Evolutionary conservation across 2,888 invertebrate genomes (phyloP).

Genomic region (Brachylomia viminalis): DNA sequence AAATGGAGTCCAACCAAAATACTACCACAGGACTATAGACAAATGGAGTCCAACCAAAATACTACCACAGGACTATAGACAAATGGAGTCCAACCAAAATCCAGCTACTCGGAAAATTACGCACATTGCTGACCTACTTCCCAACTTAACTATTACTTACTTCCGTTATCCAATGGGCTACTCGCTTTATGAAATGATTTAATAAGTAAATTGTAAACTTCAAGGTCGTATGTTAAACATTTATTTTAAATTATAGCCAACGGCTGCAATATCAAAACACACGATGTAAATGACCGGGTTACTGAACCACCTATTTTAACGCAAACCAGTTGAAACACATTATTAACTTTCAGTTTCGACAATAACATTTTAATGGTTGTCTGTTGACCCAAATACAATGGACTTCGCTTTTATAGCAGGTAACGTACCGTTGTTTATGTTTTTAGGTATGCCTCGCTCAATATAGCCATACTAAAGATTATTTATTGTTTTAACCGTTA

Average conservation of each 20-base stretch:
- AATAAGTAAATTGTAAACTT: not conserved
- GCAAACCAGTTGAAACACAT: conserved; percentile 25
- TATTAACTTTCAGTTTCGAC: conserved; percentile 56
- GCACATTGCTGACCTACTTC: no score
- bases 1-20: not conserved
- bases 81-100: not conserved
- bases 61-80: no score
- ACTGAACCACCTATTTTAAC: conserved; percentile 17
- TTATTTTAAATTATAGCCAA: conserved; percentile 18
- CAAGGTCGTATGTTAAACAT: conserved; percentile 37
- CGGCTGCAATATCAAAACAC: conserved; percentile 27
- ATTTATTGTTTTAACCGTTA: conserved; percentile 4
- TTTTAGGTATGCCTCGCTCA: conserved; percentile 32
- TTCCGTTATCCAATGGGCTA: not conserved
- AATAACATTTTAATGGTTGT: conserved; percentile 40
- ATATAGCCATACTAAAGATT: not conserved
- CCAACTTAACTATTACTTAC: not conserved
- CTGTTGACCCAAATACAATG: conserved; percentile 47
- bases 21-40: no score
- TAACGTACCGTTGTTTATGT: conserved; percentile 21
- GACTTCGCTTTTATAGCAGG: conserved; percentile 8
- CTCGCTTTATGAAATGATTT: not conserved
- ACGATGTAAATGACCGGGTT: conserved; percentile 21
- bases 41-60: not conserved
- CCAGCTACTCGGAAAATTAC: no score